Percentiles rank a stretch among this genome's conserved stretches.
These are phyloP conservation scores for Camelus dromedarius DNA, from an alignment of 2,113 vertebrate genomes.

Conservation along the genomic window DNA sequence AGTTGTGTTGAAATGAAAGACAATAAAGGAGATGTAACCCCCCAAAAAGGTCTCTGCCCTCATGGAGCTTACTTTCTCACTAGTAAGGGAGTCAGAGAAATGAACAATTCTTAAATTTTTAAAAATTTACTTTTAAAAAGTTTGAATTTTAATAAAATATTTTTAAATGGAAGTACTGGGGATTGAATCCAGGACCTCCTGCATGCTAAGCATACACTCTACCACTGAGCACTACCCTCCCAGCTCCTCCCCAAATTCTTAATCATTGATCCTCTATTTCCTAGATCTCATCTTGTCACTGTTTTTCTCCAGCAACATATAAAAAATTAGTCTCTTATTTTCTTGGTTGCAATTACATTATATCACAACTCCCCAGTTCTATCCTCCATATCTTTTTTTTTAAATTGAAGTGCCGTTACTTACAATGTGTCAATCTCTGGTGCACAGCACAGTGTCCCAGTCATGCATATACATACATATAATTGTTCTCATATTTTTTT, in stretches of 20 bases:
- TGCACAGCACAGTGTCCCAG: too few species aligned
- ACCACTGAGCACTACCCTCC: too few species aligned
- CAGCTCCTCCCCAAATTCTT: background rate
- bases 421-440: too few species aligned
- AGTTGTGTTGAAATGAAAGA: background rate
- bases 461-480: too few species aligned
- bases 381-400: background rate
- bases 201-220: too few species aligned
- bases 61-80: background rate
- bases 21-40: background rate
- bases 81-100: background rate
- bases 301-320: background rate
- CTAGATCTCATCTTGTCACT: background rate
- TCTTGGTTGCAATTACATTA: background rate
- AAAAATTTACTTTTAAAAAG: too few species aligned
- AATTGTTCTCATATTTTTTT: too few species aligned
- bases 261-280: background rate
- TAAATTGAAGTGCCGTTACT: too few species aligned
- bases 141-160: too few species aligned
- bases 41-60: background rate
- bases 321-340: slow-evolving; percentile 19
- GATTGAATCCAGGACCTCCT: too few species aligned
- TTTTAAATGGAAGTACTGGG: too few species aligned
- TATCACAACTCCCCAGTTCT: background rate
- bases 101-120: background rate